These are phyloP conservation scores for Sylvietta virens DNA, from an alignment of 2,113 vertebrate genomes.

Conservation along the genomic window DNA sequence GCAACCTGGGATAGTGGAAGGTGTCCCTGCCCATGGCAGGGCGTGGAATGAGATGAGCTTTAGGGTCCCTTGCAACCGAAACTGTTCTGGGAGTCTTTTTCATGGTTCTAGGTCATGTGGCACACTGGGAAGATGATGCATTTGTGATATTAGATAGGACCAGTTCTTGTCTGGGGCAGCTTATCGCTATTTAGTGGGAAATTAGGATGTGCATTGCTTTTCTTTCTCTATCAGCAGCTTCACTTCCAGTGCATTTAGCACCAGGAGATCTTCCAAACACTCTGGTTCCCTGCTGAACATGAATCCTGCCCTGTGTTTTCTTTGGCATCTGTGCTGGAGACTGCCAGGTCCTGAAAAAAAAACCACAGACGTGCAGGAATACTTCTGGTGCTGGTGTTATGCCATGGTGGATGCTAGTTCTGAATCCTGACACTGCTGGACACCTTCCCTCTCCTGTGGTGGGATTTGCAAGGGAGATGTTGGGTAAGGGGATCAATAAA, in stretches of 20 bases:
- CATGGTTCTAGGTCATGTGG: accelerated
- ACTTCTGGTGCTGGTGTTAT: accelerated
- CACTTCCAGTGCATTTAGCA: background rate
- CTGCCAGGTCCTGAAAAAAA: background rate
- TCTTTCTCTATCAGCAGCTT: background rate
- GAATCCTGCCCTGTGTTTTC: background rate
- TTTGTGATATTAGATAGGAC: background rate
- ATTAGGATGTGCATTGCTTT: background rate
- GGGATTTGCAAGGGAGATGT: background rate
- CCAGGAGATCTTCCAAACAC: background rate
- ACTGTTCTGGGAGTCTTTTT: background rate
- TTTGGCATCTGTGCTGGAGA: background rate
- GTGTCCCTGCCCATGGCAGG: background rate
- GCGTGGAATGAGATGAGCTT: background rate
- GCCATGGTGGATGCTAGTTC: too few relatives aligned
- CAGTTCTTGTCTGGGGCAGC: accelerated
- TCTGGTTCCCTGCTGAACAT: background rate
- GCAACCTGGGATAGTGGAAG: accelerated
- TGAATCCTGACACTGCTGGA: background rate
- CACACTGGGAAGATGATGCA: accelerated
- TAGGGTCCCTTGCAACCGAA: background rate
- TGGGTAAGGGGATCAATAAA: background rate
- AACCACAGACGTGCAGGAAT: background rate
- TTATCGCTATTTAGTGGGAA: background rate
- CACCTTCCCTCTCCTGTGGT: background rate